Conservation (phyloP, 2,113 vertebrate species). For the Sapayoa aenigma region DNA sequence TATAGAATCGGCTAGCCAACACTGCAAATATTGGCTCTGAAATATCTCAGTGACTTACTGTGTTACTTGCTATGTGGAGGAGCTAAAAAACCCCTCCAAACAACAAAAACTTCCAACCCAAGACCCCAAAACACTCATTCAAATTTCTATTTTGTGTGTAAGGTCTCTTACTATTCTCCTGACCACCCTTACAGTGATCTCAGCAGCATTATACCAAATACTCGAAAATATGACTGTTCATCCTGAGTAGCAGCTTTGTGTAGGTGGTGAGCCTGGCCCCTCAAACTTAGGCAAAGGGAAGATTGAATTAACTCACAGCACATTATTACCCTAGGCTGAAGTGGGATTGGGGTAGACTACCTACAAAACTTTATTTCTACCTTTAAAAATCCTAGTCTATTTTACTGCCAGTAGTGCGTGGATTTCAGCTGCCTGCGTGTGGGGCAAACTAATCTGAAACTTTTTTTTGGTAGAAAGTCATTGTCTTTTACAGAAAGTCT, state of each 20-base stretch:
- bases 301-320: not conserved
- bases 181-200: not conserved
- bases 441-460: not conserved
- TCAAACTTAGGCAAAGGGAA: not conserved
- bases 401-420: not conserved
- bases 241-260: not conserved
- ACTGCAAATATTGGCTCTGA: not conserved
- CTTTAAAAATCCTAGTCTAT: not conserved
- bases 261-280: not conserved
- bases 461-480: not conserved
- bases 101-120: not conserved
- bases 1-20: not conserved
- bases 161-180: not conserved
- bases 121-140: fast-evolving
- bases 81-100: not conserved
- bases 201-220: not conserved
- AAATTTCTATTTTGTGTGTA: not conserved
- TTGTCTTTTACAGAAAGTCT: not conserved
- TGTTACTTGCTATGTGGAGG: not conserved
- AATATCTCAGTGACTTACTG: not conserved
- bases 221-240: not conserved
- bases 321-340: not conserved
- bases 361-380: not conserved
- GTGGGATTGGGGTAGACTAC: not conserved
- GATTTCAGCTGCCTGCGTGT: not conserved